These are phyloP conservation scores for Hucho hucho DNA, from an alignment of 2,113 vertebrate species.

Conservation along the genomic window DNA sequence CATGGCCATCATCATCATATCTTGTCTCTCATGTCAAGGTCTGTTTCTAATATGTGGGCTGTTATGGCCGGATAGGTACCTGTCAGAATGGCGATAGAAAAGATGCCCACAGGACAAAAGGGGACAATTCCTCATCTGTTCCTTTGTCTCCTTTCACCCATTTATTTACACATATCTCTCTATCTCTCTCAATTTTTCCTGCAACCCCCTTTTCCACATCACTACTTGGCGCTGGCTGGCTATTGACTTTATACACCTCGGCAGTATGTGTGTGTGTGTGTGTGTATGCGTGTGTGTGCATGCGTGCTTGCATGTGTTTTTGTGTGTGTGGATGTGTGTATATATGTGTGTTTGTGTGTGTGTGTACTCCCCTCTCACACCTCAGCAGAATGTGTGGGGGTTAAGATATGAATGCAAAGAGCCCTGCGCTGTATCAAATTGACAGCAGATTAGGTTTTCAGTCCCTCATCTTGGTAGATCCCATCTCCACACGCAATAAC, in stretches of 20 bases:
- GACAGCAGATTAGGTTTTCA: constrained; percentile 41
- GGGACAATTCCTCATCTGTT: constrained; percentile 14
- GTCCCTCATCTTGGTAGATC: constrained; percentile 29
- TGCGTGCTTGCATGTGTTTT: too few relatives aligned
- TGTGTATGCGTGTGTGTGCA: too few relatives aligned
- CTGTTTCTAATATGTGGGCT: not conserved
- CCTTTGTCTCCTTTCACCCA: not conserved
- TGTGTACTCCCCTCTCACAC: not conserved
- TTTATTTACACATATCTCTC: constrained; percentile 1
- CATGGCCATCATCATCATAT: constrained; percentile 26
- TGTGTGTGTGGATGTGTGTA: too few relatives aligned
- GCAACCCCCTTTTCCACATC: constrained; percentile 20
- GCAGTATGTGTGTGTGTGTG: constrained; percentile 5
- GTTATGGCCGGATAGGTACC: not conserved
- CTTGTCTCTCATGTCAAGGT: not conserved
- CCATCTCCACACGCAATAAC: constrained; percentile 23
- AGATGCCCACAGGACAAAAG: not conserved
- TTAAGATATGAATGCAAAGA: constrained; percentile 31
- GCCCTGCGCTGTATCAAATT: constrained; percentile 36
- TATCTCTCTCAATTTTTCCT: constrained; percentile 1
- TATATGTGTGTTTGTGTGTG: not conserved
- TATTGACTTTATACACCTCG: constrained; percentile 35
- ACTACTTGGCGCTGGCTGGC: constrained; percentile 33
- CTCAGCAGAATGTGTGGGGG: constrained; percentile 14
- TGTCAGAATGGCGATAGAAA: not conserved